Evolutionary conservation across 2,113 vertebrate species (phyloP), one percentile per base, ranked within the genome.

Genomic region (Cisticola juncidis): DNA sequence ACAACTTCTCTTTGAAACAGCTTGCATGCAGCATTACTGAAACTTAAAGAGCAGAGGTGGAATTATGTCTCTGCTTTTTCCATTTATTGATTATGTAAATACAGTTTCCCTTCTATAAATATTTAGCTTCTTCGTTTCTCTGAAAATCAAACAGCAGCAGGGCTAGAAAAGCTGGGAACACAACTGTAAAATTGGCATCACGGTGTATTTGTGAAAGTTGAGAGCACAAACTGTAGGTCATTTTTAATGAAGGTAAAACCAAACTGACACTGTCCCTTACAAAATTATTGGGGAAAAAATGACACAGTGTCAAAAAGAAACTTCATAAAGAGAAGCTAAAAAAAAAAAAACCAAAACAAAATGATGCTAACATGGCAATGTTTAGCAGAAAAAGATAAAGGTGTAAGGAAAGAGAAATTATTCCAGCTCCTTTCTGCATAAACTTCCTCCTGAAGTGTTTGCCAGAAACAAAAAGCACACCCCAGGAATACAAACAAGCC

Each of bases 51-150:
- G 76, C 33, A 42, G 64, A 76, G 66, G 38, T 79, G 53, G 84
- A 44, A 76, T 86, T 89, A 69, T 84, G 94, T 93, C 21, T 78
- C 82, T 78, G 51, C 11, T 86, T 92, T 93, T 90, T 90, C 47
- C 69, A 20, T 92, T 86, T 95, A 83, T 93, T 96, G 91, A 94
- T 95, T 95, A 92, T 94, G 72, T 83, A 93, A 82, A 94, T 94
- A 66, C 22, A 71, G 53, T 92, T 95, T 86, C n/a, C 64, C 68
- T 77, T 92, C 16, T 76, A 86, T 65, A 94, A 94, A 93, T 92
- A 92, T 90, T 95, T 88, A 53, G 40, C 44, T 93, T 95, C 72
- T 88, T 60, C 14, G 7, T 90, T 90, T 96, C 58, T 88, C 76
- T 78, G 72, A 83, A 95, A 93, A 90, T 92, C 82, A 90, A 86